A percentile compares a stretch with the other conserved stretches of the same genome.
Conservation (phyloP, 2,113 vertebrate genomes). For the Eulemur macaco region DNA sequence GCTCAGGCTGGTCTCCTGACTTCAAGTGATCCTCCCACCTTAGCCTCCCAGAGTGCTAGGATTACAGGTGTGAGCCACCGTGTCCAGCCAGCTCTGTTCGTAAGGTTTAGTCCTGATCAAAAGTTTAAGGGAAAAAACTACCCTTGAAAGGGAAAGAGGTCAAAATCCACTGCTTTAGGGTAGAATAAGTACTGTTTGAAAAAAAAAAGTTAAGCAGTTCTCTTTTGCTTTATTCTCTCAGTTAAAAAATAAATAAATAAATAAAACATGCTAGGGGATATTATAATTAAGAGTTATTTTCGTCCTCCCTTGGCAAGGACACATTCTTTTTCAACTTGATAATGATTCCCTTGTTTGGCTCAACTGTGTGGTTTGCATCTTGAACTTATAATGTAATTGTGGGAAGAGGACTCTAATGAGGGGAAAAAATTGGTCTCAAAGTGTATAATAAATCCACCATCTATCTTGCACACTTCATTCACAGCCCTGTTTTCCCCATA, state of each 20-base stretch:
- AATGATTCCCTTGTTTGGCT: neutral
- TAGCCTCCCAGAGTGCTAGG: too few relatives aligned
- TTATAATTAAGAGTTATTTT: neutral
- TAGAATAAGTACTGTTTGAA: neutral
- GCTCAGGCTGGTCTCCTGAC: too few relatives aligned
- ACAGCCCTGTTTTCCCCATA: constrained; percentile 63
- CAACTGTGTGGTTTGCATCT: neutral
- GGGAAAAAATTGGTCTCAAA: neutral
- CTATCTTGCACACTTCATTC: neutral
- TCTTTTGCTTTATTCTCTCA: constrained; percentile 16
- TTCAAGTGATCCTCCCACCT: too few relatives aligned
- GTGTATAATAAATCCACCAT: neutral
- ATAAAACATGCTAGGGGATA: neutral
- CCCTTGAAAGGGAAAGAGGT: neutral
- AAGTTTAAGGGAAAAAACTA: neutral
- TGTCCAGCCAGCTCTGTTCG: neutral
- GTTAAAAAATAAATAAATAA: neutral
- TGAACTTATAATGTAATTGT: neutral
- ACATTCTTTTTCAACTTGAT: neutral
- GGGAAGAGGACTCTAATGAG: constrained; percentile 39
- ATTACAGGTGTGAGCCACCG: too few relatives aligned
- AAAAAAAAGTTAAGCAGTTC: neutral
- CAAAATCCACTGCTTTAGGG: neutral
- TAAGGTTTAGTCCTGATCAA: neutral
- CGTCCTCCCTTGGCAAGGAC: neutral